Base-by-base conservation (phyloP, 30 jellyfish, hydroid and myxozoan species). In the Turritopsis dohrnii region DNA sequence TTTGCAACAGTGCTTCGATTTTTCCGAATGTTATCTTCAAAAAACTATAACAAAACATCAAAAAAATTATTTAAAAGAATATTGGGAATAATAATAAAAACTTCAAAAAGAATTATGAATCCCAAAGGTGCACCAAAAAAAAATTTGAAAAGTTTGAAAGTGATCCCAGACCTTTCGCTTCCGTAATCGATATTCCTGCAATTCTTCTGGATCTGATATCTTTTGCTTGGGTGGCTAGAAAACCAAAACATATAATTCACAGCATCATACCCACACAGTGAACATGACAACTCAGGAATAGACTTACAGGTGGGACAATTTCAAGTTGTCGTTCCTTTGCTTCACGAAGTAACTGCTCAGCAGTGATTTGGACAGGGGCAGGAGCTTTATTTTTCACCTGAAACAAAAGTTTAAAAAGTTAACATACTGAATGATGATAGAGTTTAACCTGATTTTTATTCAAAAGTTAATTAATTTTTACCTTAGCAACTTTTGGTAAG, bases 361-460 rank as follows among this genome's bases (percentile, higher is more conserved):
- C 99, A 52, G 99, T 94, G 85, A 94, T 94, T 81, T 94, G 99
- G 23, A 94, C 97, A 1, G 99, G 95, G 17, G 99, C 99, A 29
- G 99, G 96, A 7, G 99, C 99, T 79, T 94, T 94, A 89, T 94
- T 94, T 80, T 94, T 94, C 29, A 94, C 97, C 99, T 94, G 60
- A 76, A n/a, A n/a, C n/a, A n/a, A n/a, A n/a, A n/a, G n/a, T n/a
- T n/a, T n/a, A n/a, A n/a, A n/a, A n/a, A n/a, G n/a, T n/a, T n/a
- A n/a, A n/a, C n/a, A n/a, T n/a, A n/a, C n/a, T n/a, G n/a, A n/a
- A n/a, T n/a, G n/a, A n/a, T n/a, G n/a, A n/a, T n/a, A n/a, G n/a
- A n/a, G n/a, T n/a, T n/a, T n/a, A n/a, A n/a, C n/a, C n/a, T n/a
- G n/a, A n/a, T n/a, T n/a, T n/a, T n/a, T 13, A 41, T 41, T 5